These are phyloP conservation scores for Bombus consobrinus DNA, from an alignment of 1,140 invertebrate genomes.

Conservation along the genomic window DNA sequence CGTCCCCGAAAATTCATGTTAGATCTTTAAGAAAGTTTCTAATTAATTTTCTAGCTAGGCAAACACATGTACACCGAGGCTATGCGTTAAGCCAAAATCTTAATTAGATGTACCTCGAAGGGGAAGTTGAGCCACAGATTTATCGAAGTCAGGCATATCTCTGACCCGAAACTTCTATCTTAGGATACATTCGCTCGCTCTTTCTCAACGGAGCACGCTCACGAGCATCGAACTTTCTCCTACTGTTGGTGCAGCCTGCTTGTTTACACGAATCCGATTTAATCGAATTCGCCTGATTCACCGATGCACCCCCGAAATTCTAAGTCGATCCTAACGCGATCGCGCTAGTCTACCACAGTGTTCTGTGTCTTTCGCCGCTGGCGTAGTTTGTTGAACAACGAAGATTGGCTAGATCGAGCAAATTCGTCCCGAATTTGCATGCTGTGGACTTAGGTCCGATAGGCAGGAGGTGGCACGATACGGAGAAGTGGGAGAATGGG, in stretches of 20 bases:
- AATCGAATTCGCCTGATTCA: slow-evolving; percentile 69
- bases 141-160: slow-evolving; percentile 55
- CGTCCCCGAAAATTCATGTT: neutral
- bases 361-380: slow-evolving; percentile 45
- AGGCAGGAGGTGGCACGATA: slow-evolving; percentile 18
- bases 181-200: slow-evolving; percentile 35
- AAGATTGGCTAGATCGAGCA: slow-evolving; percentile 73
- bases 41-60: slow-evolving; percentile 37
- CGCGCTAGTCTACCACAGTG: neutral
- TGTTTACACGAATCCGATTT: slow-evolving; percentile 72
- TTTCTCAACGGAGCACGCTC: slow-evolving; percentile 33
- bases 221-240: slow-evolving; percentile 58
- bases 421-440: slow-evolving; percentile 74
- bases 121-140: slow-evolving; percentile 48
- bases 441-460: slow-evolving; percentile 73
- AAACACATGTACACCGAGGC: slow-evolving; percentile 9
- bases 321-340: slow-evolving; percentile 66
- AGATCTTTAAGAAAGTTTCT: slow-evolving; percentile 7
- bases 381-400: slow-evolving; percentile 70
- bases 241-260: slow-evolving; percentile 25
- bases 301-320: slow-evolving; percentile 59
- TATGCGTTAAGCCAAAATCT: slow-evolving; percentile 43
- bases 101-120: slow-evolving; percentile 59
- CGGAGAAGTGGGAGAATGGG: slow-evolving; percentile 12
- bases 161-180: slow-evolving; percentile 42